These are phyloP conservation scores for Copidosoma floridanum DNA, from an alignment of 1,140 invertebrate species.

Conservation along the genomic window DNA sequence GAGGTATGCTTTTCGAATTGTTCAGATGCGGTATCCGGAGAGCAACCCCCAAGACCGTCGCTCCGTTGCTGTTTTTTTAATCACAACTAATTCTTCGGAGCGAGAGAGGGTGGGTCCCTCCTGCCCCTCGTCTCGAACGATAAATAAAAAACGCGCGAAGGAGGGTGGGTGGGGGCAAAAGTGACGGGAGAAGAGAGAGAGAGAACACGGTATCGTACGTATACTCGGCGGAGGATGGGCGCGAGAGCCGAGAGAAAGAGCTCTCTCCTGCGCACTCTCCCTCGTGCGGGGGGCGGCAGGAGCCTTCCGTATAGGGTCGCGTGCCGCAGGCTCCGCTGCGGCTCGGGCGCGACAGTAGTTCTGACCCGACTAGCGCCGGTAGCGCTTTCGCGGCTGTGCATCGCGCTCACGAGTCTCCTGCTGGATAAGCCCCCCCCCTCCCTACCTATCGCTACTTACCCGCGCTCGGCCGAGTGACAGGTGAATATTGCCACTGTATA, in stretches of 20 bases:
- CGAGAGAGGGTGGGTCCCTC: too few species aligned
- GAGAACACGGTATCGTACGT: conserved; percentile 26
- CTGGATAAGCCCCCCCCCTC: background rate
- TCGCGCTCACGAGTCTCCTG: too few species aligned
- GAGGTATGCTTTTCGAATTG: too few species aligned
- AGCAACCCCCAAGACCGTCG: too few species aligned
- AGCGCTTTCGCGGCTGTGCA: conserved; percentile 38
- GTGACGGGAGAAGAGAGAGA: background rate
- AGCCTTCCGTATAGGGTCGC: conserved; percentile 25
- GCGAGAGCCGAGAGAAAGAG: conserved; percentile 12
- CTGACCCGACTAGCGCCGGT: conserved; percentile 48
- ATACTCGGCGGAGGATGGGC: background rate
- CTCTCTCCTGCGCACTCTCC: conserved; percentile 24
- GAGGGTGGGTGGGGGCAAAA: too few species aligned
- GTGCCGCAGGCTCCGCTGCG: conserved; percentile 55
- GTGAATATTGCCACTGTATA: too few species aligned
- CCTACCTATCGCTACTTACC: conserved; percentile 13
- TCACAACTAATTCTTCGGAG: too few species aligned
- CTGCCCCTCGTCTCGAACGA: too few species aligned
- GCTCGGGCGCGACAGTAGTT: conserved; percentile 58
- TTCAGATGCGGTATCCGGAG: too few species aligned
- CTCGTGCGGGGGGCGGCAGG: conserved; percentile 29
- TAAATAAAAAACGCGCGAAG: too few species aligned
- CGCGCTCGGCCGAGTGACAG: too few species aligned
- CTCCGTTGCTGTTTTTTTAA: too few species aligned